Base-by-base conservation (phyloP, 2,888 invertebrate genomes). In the Tenthredo scrophulariae region DNA sequence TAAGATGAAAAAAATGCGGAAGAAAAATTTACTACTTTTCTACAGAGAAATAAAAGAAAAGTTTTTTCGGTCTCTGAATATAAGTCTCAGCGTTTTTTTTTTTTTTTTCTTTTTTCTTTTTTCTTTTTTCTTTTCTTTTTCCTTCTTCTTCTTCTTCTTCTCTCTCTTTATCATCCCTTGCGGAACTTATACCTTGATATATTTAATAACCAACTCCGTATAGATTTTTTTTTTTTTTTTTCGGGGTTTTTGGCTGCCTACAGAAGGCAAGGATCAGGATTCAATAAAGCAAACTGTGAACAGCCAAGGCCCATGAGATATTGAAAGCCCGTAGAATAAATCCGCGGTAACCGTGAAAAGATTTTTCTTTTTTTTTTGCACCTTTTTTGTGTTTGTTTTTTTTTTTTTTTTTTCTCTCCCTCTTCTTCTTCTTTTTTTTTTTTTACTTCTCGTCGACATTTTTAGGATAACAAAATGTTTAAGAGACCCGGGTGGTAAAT, bases 221-320 rank as follows among this genome's bases (percentile, higher is more conserved):
- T 62, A 22, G 26, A 22, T 62, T 26, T 62, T 26, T 58, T 29
- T 26, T 62, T 62, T 26, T 62, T 26, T 58, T 29, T 26, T 62
- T 26, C 62, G 62, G 13, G 62, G 22, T 3, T 62, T 62, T 26
- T 62, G 26, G 26, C 62, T 10, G 9, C 22, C 22, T 58, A 10
- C 70, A 29, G 15, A 70, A n/a, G 70, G 70, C 33, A 70, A 37
- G 70, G 37, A 70, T n/a, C n/a, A 70, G 70, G 37, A 37, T 37
- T 29, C 37, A 37, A 33, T 33, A 70, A 70, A 70, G 33, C 33
- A n/a, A 70, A 37, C 33, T 70, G 37, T 18, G 70, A 29, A 37
- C 70, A 70, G 70, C 33, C 13, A 29, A 37, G 37, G 9, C 37
- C n/a, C 70, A n/a, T 5, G 37, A 37, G 70, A 70, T 33, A 70